A percentile compares a stretch with the other conserved stretches of the same genome.
Evolutionary conservation across 2,113 vertebrate genomes (phyloP).

Genomic region (Vidua chalybeata): DNA sequence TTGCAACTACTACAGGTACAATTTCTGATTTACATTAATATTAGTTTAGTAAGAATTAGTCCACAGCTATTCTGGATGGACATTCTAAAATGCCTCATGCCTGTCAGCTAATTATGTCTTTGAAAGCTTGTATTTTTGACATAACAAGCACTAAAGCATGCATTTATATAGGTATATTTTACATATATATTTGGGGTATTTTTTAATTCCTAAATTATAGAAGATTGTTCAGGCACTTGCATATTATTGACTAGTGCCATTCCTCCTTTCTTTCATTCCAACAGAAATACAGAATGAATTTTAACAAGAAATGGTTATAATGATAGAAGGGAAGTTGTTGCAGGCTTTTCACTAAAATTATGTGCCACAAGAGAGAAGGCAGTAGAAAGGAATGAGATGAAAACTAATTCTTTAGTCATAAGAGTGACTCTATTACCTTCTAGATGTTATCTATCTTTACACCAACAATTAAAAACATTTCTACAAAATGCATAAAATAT

Average conservation of each 20-base stretch:
- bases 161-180: neutral
- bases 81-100: neutral
- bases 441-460: neutral
- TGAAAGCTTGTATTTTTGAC: neutral
- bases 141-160: neutral
- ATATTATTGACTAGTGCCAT: neutral
- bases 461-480: neutral
- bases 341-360: neutral
- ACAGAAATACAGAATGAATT: neutral
- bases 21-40: constrained; percentile 31
- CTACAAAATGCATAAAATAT: neutral
- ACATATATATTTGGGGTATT: fast-evolving
- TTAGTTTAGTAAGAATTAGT: constrained; percentile 5
- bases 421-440: neutral
- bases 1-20: neutral
- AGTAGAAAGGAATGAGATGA: neutral
- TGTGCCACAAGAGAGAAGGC: neutral
- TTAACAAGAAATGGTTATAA: neutral
- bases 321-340: neutral
- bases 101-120: neutral
- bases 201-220: neutral
- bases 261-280: neutral
- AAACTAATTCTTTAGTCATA: neutral
- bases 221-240: neutral
- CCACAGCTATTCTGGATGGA: neutral